Conservation (phyloP, 2,888 invertebrate genomes). For the Axea sp. region DNA sequence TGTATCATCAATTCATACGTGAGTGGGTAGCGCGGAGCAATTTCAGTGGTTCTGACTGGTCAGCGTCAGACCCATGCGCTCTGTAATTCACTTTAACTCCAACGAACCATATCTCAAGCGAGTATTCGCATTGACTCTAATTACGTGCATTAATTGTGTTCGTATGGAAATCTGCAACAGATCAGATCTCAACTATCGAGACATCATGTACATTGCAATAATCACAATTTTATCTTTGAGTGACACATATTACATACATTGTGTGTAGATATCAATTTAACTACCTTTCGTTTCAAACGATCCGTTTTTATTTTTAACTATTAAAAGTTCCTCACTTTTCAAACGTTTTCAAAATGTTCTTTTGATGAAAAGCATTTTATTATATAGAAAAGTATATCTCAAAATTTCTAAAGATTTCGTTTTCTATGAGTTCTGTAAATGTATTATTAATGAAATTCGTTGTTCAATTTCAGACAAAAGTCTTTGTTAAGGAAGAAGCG, state of each 20-base stretch:
- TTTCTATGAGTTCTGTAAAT: too few species aligned
- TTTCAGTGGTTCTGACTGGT: conserved; percentile 55
- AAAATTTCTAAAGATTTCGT: too few species aligned
- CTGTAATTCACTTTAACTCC: conserved; percentile 55
- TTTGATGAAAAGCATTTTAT: too few species aligned
- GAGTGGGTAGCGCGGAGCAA: conserved; percentile 26
- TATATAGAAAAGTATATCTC: too few species aligned
- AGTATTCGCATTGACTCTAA: conserved; percentile 41
- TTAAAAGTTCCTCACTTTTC: too few species aligned
- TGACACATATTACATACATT: too few species aligned
- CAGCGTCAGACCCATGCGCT: conserved; percentile 61
- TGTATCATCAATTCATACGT: conserved; percentile 44
- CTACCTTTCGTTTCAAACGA: too few species aligned
- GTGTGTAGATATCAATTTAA: too few species aligned
- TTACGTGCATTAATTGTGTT: conserved; percentile 42
- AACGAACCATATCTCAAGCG: conserved; percentile 37
- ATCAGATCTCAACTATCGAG: conserved; percentile 18
- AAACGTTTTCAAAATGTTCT: too few species aligned
- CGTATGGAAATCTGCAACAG: conserved; percentile 34
- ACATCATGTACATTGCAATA: conserved; percentile 19
- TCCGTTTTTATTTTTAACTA: too few species aligned
- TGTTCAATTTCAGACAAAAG: conserved; percentile 1
- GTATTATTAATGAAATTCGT: neutral
- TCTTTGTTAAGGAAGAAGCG: too few species aligned
- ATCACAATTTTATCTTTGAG: conserved; percentile 15